Evolutionary conservation across 2,888 invertebrate species (phyloP).

Genomic region (Diplolepis rosae): DNA sequence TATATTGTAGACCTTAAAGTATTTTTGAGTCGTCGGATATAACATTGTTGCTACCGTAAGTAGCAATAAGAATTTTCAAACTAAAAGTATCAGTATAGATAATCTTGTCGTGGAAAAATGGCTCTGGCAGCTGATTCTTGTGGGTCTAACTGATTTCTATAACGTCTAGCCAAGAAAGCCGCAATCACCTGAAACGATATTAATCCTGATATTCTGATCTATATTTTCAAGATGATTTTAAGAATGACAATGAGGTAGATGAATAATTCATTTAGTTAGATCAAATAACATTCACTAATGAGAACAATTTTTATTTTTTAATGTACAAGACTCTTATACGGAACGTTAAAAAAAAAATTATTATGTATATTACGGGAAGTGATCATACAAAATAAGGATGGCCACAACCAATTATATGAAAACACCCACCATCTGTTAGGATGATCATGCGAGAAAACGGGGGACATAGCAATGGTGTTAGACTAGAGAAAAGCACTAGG

Average conservation of each 20-base stretch:
- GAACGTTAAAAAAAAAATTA: not conserved
- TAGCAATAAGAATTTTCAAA: not conserved
- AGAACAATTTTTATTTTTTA: slow-evolving; percentile 28
- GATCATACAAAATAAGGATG: slow-evolving; percentile 14
- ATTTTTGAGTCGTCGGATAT: not conserved
- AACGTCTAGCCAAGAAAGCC: slow-evolving; percentile 85
- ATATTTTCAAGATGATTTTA: not conserved
- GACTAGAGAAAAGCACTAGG: slow-evolving; percentile 97
- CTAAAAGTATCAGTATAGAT: slow-evolving; percentile 72
- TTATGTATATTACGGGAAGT: not conserved
- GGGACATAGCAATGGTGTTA: slow-evolving; percentile 72
- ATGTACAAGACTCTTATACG: not conserved
- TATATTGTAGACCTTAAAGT: not conserved
- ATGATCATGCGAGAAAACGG: slow-evolving; percentile 69
- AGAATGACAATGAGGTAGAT: not conserved
- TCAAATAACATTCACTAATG: not conserved
- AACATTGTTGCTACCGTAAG: not conserved
- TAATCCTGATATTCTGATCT: not conserved
- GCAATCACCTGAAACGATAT: slow-evolving; percentile 83
- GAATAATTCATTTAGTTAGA: slow-evolving; percentile 14
- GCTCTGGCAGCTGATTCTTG: slow-evolving; percentile 83
- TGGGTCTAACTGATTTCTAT: slow-evolving; percentile 87
- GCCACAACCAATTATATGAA: slow-evolving; percentile 53
- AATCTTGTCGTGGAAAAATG: slow-evolving; percentile 80
- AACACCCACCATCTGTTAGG: slow-evolving; percentile 71